A percentile compares a stretch with the other conserved stretches of the same genome.
phyloP scores from a whole-genome alignment of 2,888 invertebrate species.

The Anthophora plumipes region DNA sequence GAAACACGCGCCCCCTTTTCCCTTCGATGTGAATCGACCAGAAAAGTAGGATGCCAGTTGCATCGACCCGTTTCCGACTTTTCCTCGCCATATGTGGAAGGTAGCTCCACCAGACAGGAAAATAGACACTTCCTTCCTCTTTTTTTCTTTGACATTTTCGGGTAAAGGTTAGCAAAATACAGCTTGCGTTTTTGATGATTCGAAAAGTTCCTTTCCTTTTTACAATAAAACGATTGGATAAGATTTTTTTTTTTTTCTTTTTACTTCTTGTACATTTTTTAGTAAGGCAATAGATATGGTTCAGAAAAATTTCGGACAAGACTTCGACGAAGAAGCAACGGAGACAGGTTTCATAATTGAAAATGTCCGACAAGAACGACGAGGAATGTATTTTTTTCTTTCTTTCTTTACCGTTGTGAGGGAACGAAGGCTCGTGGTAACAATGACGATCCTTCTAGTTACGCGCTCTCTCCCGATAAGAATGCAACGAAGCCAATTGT shows the following conservation, averaged over 20 bases:
- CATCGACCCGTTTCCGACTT: slow-evolving; percentile 26
- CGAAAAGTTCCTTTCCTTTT: too few relatives aligned
- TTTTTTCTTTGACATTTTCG: not conserved
- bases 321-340: not conserved
- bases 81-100: slow-evolving; percentile 13
- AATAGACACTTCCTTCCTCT: not conserved
- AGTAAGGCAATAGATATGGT: too few relatives aligned
- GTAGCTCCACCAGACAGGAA: not conserved
- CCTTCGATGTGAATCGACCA: not conserved
- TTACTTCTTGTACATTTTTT: too few relatives aligned
- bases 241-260: too few relatives aligned
- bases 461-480: slow-evolving; percentile 2
- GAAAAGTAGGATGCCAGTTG: slow-evolving; percentile 20
- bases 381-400: not conserved
- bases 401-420: not conserved
- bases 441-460: slow-evolving; percentile 5
- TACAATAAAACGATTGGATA: too few relatives aligned
- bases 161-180: not conserved
- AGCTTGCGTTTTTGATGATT: not conserved
- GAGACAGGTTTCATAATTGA: not conserved
- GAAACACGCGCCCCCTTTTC: slow-evolving; percentile 17
- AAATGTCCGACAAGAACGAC: not conserved
- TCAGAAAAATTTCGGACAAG: too few relatives aligned
- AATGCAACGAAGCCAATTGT: slow-evolving; percentile 30
- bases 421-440: not conserved